Evolutionary conservation across 2,113 vertebrate genomes (phyloP), one percentile per base, ranked within the genome.

Genomic region (Maccullochella peelii): DNA sequence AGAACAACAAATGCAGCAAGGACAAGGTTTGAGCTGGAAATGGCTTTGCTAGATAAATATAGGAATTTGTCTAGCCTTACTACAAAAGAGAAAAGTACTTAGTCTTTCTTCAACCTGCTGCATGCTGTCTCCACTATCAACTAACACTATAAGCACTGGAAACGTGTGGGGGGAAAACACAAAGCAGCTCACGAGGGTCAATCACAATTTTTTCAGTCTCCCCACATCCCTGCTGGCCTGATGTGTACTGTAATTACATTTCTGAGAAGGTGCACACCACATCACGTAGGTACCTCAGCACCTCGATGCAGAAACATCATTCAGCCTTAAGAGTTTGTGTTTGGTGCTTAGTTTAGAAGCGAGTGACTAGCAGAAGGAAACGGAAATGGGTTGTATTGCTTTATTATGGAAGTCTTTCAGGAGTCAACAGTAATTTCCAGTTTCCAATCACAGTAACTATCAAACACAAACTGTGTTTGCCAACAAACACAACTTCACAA

Each of bases 211-310:
- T 76, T 72, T 85, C 27, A 0, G 21, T 75, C 52, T 63, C 27
- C 67, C 83, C 81, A 83, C 62, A 76, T 72, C 62, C 23, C 77
- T 76, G 21, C 47, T 55, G 62, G 52, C 79, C 77, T 80, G 74
- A 88, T 88, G 67, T 77, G 61, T 63, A 65, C 63, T 81, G 76
- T 84, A 88, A 88, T 85, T 91, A 69, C 81, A 85, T 90, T 82
- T 89, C 72, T 69, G 63, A 81, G 72, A 79, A 79, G 77, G 81
- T 79, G 77, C 65, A 82, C 82, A 73, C 61, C 57, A 50, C 82
- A 86, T 88, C 62, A 70, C 42, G 66, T 50, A 80, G 57, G 79
- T 59, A 63, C 72, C 77, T 30, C 47, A 57, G 69, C 58, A 86
- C 63, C 78, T 62, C 11, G 3, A 66, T 52, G 68, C 76, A 80